These are phyloP conservation scores for Xyliphius kryptos DNA, from an alignment of 2,113 vertebrate genomes.

Conservation along the genomic window DNA sequence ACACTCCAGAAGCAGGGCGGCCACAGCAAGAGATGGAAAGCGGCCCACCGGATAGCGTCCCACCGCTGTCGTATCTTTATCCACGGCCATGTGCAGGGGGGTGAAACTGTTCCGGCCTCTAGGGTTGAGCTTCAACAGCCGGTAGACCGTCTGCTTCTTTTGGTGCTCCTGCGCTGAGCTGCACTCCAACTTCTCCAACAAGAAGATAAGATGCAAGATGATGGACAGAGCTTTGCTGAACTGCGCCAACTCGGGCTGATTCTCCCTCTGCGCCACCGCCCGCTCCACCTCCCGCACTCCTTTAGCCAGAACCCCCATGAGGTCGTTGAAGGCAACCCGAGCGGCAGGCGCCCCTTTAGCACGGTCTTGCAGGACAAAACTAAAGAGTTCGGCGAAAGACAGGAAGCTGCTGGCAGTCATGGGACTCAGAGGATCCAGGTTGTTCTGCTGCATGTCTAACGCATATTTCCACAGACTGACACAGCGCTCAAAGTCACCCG, in stretches of 20 bases:
- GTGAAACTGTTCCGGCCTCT: conserved; percentile 79
- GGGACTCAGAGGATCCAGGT: conserved; percentile 89
- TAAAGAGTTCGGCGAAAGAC: conserved; percentile 92
- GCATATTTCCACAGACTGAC: conserved; percentile 92
- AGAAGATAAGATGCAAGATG: conserved; percentile 85
- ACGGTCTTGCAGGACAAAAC: conserved; percentile 89
- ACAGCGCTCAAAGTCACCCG: conserved; percentile 88
- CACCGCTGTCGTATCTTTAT: conserved; percentile 85
- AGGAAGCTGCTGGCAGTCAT: conserved; percentile 95
- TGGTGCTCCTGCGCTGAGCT: conserved; percentile 79
- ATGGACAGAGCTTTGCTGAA: conserved; percentile 88
- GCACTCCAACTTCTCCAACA: conserved; percentile 86
- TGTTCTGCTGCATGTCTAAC: conserved; percentile 91
- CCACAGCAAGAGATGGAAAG: conserved; percentile 83
- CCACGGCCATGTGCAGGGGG: conserved; percentile 87
- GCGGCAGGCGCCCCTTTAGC: conserved; percentile 79
- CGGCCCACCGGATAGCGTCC: conserved; percentile 90
- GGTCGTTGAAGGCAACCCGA: conserved; percentile 80
- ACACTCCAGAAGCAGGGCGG: conserved; percentile 78
- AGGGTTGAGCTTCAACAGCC: conserved; percentile 82
- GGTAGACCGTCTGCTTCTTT: conserved; percentile 86
- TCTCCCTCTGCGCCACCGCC: conserved; percentile 76
- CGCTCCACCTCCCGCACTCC: conserved; percentile 90
- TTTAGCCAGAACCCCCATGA: conserved; percentile 86
- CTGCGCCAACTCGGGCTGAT: conserved; percentile 75